Base-by-base conservation (phyloP, 2,797 vertebrate genomes). In the Lacerta bilineata region DNA sequence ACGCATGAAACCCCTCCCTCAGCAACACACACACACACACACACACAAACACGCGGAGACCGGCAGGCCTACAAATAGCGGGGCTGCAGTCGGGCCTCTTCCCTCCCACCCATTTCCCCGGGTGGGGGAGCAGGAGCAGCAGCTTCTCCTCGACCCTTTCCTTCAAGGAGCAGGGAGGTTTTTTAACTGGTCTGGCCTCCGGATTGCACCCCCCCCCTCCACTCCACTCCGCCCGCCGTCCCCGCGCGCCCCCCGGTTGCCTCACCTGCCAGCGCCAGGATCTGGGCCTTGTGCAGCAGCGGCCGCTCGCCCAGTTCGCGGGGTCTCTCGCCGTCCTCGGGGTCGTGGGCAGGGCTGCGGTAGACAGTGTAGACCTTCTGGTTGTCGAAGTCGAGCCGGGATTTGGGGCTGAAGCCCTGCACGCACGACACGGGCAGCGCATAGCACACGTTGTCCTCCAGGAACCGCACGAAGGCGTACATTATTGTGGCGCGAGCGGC, bases 231-330 rank as follows among this genome's bases (percentile, higher is more conserved):
- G 41, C 66, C 13, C 76, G 27, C 5, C 29, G 43, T 25, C 33
- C n/a, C n/a, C 13, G 61, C 17, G 61, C 50, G 50, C 50, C 20
- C 61, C 59, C 61, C 8, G 25, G 69, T 18, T 41, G 41, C 4
- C 88, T 98, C 97, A 99, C 98, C 98, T 98, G 98, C 98, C 97
- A 99, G 97, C 95, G 98, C 98, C 97, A 99, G 98, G 96, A 99
- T 98, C 97, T 98, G 98, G 96, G 98, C 98, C 97, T 98, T 98
- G 97, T 98, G 98, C 91, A 98, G 97, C 93, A 96, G 90, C 94
- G 96, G 94, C 95, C 90, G 94, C 79, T 92, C 93, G n/a, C 83
- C 69, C 88, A 83, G 84, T n/a, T 95, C 95, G 2, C 91, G 93
- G 87, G 96, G 91, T 86, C 95, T 94, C 78, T 88, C 91, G 69